phyloP scores from a whole-genome alignment of 2,888 invertebrate species.

The Molanna angustata region DNA sequence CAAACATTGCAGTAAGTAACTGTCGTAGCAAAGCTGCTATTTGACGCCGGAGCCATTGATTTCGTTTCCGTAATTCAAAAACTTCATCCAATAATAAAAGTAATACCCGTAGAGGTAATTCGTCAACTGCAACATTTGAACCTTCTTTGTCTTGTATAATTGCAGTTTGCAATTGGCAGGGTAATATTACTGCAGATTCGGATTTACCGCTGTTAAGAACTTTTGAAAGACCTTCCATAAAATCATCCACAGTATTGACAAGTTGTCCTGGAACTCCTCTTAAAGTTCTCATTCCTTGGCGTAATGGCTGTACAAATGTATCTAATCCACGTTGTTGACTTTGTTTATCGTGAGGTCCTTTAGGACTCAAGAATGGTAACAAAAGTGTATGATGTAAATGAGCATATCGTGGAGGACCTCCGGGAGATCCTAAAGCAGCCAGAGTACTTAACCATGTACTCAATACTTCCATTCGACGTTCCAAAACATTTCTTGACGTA shows the following conservation, averaged over 20 bases:
- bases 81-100: slow-evolving; percentile 80
- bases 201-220: slow-evolving; percentile 46
- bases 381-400: slow-evolving; percentile 45
- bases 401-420: slow-evolving; percentile 44
- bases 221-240: slow-evolving; percentile 78
- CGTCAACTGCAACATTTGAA: slow-evolving; percentile 45
- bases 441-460: slow-evolving; percentile 78
- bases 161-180: slow-evolving; percentile 13
- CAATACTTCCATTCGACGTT: slow-evolving; percentile 77
- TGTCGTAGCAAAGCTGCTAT: slow-evolving; percentile 73
- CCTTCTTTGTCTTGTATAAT: slow-evolving; percentile 43
- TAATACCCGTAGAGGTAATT: slow-evolving; percentile 78
- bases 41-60: slow-evolving; percentile 76
- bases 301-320: slow-evolving; percentile 75
- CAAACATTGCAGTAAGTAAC: slow-evolving; percentile 76
- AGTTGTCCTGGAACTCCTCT: slow-evolving; percentile 88
- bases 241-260: slow-evolving; percentile 78
- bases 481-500: slow-evolving; percentile 79
- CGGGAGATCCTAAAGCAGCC: slow-evolving; percentile 41
- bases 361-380: slow-evolving; percentile 46
- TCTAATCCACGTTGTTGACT: slow-evolving; percentile 60
- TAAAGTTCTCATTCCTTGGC: slow-evolving; percentile 80
- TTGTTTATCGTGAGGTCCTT: slow-evolving; percentile 43
- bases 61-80: slow-evolving; percentile 75
- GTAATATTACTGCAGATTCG: slow-evolving; percentile 38